A percentile compares a stretch with the other conserved stretches of the same genome.
Evolutionary conservation across 2,113 vertebrate genomes (phyloP).

Genomic region (Rattus rattus): DNA sequence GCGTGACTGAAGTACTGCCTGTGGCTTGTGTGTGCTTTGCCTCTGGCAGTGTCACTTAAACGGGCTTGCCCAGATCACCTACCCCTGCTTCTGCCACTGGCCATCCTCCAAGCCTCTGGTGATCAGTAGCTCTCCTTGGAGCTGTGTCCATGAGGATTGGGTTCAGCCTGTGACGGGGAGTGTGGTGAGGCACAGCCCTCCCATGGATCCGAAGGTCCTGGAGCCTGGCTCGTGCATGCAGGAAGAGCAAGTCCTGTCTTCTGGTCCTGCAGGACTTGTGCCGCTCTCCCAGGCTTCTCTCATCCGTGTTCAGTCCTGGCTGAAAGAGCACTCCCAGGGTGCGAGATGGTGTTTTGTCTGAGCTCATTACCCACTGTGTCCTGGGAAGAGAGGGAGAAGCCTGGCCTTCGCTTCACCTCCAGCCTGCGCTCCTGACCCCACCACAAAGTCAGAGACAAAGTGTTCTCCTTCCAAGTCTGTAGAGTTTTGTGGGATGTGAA

Average conservation of each 20-base stretch:
- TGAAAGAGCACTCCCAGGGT: not conserved
- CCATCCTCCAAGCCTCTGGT: not conserved
- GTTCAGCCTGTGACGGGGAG: not conserved
- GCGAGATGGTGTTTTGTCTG: not conserved
- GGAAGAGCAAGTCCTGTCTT: not conserved
- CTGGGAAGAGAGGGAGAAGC: not conserved
- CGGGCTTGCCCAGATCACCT: not conserved
- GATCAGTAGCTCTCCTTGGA: not conserved
- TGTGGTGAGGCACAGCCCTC: not conserved
- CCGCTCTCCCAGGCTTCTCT: too few relatives aligned
- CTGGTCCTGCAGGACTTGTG: not conserved
- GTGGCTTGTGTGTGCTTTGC: not conserved
- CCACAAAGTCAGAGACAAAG: not conserved
- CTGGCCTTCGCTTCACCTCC: not conserved
- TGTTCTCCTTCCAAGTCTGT: not conserved
- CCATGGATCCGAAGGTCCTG: too few relatives aligned
- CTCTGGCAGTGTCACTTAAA: not conserved
- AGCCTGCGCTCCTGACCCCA: not conserved
- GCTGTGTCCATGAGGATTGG: too few relatives aligned
- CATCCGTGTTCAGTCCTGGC: not conserved
- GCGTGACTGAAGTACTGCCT: not conserved
- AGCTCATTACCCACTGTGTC: not conserved
- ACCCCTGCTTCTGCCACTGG: not conserved
- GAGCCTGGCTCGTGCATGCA: not conserved
- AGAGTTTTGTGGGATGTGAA: not conserved